These are phyloP conservation scores for Trichonephila clavata DNA, from an alignment of 1,140 invertebrate species.

Conservation along the genomic window DNA sequence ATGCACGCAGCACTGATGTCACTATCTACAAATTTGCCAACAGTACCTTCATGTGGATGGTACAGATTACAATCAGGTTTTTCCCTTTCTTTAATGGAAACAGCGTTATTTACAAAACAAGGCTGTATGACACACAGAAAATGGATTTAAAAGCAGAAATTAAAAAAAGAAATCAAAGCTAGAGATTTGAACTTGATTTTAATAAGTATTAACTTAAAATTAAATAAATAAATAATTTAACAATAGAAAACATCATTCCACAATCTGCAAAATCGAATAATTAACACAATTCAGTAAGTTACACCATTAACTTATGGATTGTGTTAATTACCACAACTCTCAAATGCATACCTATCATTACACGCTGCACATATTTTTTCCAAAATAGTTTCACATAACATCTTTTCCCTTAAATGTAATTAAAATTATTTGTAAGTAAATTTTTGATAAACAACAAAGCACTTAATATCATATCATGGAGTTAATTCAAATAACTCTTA, in stretches of 20 bases:
- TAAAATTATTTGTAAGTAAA: too few relatives aligned
- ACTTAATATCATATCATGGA: too few relatives aligned
- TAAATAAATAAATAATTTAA: slow-evolving; percentile 43
- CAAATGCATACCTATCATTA: too few relatives aligned
- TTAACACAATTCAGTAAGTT: too few relatives aligned
- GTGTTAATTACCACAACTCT: too few relatives aligned
- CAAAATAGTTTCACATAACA: too few relatives aligned
- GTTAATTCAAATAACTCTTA: too few relatives aligned
- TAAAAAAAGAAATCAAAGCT: not conserved
- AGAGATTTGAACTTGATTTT: slow-evolving; percentile 5
- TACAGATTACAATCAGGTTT: slow-evolving; percentile 30
- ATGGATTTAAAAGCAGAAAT: slow-evolving; percentile 20
- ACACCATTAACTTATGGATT: too few relatives aligned
- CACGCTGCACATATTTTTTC: too few relatives aligned
- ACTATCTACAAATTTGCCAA: slow-evolving; percentile 45
- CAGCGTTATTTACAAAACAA: slow-evolving; percentile 47
- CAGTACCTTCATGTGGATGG: slow-evolving; percentile 46
- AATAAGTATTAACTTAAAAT: slow-evolving; percentile 11
- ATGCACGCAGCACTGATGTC: slow-evolving; percentile 59
- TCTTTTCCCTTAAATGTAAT: too few relatives aligned
- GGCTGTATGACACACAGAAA: slow-evolving; percentile 19
- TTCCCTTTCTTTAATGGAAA: slow-evolving; percentile 15
- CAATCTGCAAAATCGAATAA: too few relatives aligned
- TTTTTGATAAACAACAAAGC: too few relatives aligned
- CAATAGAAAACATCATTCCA: not conserved